These are phyloP conservation scores for Malurus elegans DNA, from an alignment of 2,113 vertebrate genomes.

Conservation along the genomic window DNA sequence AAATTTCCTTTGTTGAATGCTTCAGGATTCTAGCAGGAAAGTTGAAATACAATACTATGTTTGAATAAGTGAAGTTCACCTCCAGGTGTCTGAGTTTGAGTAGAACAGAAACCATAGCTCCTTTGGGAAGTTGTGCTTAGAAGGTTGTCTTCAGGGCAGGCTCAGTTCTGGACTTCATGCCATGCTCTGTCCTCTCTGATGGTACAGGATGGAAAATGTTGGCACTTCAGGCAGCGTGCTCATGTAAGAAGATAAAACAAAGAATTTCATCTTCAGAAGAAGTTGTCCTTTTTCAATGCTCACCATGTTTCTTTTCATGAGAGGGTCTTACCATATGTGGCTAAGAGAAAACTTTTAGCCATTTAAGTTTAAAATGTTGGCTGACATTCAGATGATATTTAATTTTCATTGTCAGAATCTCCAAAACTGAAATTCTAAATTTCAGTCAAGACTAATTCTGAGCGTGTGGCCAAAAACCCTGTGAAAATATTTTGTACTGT, in stretches of 20 bases:
- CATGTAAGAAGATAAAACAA: background rate
- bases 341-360: background rate
- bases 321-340: background rate
- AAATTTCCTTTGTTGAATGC: background rate
- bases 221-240: background rate
- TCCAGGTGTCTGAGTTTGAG: background rate
- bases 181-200: background rate
- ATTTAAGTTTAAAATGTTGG: background rate
- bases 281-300: background rate
- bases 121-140: background rate
- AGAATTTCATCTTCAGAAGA: background rate
- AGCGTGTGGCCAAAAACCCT: rapidly evolving
- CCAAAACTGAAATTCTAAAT: background rate
- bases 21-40: background rate
- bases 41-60: background rate
- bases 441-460: background rate
- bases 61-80: background rate
- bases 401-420: background rate
- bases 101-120: background rate
- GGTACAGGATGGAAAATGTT: background rate
- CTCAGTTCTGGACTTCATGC: background rate
- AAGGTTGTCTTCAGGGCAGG: background rate
- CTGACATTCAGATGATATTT: background rate
- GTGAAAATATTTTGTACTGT: background rate
- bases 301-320: background rate